These are phyloP conservation scores for Drosophila melanocephala DNA, from an alignment of 2,888 invertebrate genomes.

Conservation along the genomic window DNA sequence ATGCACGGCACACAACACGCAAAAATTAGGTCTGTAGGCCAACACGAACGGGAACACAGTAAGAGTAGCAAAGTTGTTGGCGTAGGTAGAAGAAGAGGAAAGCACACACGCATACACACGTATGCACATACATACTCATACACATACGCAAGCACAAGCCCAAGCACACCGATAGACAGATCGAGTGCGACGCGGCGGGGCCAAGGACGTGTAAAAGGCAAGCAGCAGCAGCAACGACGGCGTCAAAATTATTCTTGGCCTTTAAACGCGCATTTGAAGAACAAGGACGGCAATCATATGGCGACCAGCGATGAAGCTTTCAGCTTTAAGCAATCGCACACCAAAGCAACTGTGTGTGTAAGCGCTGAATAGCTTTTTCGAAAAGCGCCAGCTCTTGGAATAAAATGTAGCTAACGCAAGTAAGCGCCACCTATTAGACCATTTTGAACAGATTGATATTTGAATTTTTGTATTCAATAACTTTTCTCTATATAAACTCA, in stretches of 20 bases:
- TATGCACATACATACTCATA: slow-evolving; percentile 7
- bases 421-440: slow-evolving; percentile 20
- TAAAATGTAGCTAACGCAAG: neutral
- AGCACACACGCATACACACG: slow-evolving; percentile 57
- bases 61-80: slow-evolving; percentile 77
- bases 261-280: slow-evolving; percentile 84
- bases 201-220: slow-evolving; percentile 63
- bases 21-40: slow-evolving; percentile 81
- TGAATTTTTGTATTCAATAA: neutral
- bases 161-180: slow-evolving; percentile 25
- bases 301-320: slow-evolving; percentile 56
- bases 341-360: slow-evolving; percentile 36
- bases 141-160: slow-evolving; percentile 16
- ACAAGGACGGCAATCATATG: slow-evolving; percentile 84
- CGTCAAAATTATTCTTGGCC: slow-evolving; percentile 83
- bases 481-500: neutral
- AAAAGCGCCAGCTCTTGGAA: slow-evolving; percentile 34
- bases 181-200: slow-evolving; percentile 50
- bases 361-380: slow-evolving; percentile 16
- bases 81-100: slow-evolving; percentile 79
- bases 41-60: slow-evolving; percentile 81
- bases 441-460: neutral
- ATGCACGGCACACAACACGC: slow-evolving; percentile 70
- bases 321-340: slow-evolving; percentile 62
- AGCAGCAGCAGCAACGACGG: slow-evolving; percentile 50